Base-by-base conservation (phyloP, 1,140 invertebrate species). In the Brachionus koreanus region DNA sequence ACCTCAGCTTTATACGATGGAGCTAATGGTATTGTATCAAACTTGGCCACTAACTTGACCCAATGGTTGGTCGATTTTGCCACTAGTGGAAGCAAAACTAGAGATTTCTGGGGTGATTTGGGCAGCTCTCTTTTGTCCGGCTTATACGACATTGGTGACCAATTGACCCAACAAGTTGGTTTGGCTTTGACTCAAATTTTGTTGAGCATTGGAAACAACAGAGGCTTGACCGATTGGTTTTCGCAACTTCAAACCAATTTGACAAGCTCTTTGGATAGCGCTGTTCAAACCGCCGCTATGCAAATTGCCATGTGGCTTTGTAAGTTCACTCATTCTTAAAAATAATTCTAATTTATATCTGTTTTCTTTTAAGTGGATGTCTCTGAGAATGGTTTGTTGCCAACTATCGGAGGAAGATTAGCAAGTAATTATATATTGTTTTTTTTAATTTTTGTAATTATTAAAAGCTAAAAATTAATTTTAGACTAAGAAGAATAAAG, bases 101-200 rank as follows among this genome's bases (percentile, higher is more conserved):
- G 37, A 77, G 75, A 49, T 75, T 52, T 46, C 72, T 52, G 72
- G 63, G 63, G 63, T 33, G 63, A 65, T 37, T 65, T 65, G 63
- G 63, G 63, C 25, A 65, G 13, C 13, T 33, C 63, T 13, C 25
- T 65, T 65, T 65, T 65, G 33, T 19, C 23, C 0, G 63, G 63
- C 29, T 37, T 65, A 10, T 65, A 65, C 33, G 63, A 65, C 33
- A 37, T 65, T 65, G 63, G 63, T 33, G 33, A 65, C n/a, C 25
- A 65, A 33, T 33, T 65, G 63, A 65, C 63, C 63, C 63, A 65
- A 43, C 33, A 72, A 39, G 5, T 39, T 16, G 67, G 67, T 43
- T 37, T 72, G 37, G 16, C 35, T 39, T 72, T 72, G 37, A 72
- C 67, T 39, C 67, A 72, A 72, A 72, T 72, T 42, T 72, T 72